Base-by-base conservation (phyloP, 23 tunicate genomes). In the Trididemnum miniatum region DNA sequence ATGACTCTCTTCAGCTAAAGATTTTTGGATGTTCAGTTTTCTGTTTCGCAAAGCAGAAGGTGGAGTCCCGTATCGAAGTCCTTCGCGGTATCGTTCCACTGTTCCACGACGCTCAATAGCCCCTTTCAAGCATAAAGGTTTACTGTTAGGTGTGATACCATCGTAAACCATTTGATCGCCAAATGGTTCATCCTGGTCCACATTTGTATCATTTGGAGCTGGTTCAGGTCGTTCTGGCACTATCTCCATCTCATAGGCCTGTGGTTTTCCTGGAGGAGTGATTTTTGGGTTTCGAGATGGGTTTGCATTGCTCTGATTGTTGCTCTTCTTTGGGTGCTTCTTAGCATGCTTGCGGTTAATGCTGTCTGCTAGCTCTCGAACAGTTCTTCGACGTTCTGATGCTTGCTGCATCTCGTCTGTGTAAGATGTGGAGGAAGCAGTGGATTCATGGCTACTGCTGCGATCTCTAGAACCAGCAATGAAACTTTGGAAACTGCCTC, bases 361-460 rank as follows among this genome's bases (percentile, higher is more conserved):
- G 75, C 82, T 85, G 15, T 91, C 97, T 9, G 97, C 97, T 1
- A 91, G 87, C 66, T 91, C 97, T 22, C 84, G 76, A 18, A 91
- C 97, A 65, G 89, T 91, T 71, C 81, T 49, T 22, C 97, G 81
- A 18, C 97, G 73, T 31, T 91, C 97, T 0, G 97, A 66, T 0
- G 82, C 79, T 31, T 80, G 82, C 57, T 75, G 80, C 52, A 85
- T 64, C 40, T 86, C 85, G 33, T 76, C 84, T 64, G 82, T 63
- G 44, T 79, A 78, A 20, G 96, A 90, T 15, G 95, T 76, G 1
- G 95, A 90, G 12, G 97, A 91, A 28, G 89, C 73, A 34, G 90
- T 79, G 0, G 97, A 91, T 50, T 91, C 97, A 28, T 89, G 76
- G 64, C 97, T 91, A 71, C 90, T 85, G 87, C 97, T 91, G 20